These are phyloP conservation scores for Amniataba percoides DNA, from an alignment of 2,797 vertebrate genomes.

Conservation along the genomic window DNA sequence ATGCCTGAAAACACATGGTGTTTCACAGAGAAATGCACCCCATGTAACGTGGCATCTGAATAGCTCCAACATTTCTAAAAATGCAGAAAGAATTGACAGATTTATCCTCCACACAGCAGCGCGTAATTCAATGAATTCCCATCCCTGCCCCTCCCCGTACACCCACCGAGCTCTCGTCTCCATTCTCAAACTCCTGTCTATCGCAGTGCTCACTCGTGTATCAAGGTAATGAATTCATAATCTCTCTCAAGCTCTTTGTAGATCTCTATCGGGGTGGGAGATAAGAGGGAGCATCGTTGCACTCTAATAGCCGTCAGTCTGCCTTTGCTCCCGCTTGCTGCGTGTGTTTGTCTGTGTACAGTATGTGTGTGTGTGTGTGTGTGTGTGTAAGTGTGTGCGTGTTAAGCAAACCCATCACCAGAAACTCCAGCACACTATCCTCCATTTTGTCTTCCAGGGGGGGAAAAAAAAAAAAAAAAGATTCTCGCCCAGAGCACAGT, in stretches of 20 bases:
- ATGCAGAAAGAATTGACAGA: conserved; percentile 13
- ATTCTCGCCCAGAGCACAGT: conserved; percentile 33
- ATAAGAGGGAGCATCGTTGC: conserved; percentile 81
- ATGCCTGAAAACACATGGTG: conserved; percentile 3
- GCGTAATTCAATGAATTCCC: conserved; percentile 50
- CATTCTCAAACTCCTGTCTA: conserved; percentile 67
- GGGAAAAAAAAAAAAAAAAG: conserved; percentile 17
- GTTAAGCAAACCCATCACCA: conserved; percentile 46
- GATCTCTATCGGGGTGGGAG: conserved; percentile 83
- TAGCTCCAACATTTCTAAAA: conserved; percentile 23
- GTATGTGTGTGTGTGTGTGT: conserved; percentile 17
- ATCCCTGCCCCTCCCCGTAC: conserved; percentile 44
- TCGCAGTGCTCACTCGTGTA: conserved; percentile 76
- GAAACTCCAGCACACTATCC: conserved; percentile 26
- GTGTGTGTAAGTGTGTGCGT: conserved; percentile 1
- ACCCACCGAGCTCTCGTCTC: conserved; percentile 55
- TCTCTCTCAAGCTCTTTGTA: conserved; percentile 84
- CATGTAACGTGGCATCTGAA: neutral
- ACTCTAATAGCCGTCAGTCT: conserved; percentile 84
- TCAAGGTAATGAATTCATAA: conserved; percentile 88
- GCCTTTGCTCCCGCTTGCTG: conserved; percentile 62
- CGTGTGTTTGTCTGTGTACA: conserved; percentile 38
- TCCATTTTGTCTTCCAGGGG: conserved; percentile 55
- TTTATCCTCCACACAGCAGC: conserved; percentile 43
- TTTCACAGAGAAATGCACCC: neutral